Percentiles rank a stretch among this genome's conserved stretches.
Evolutionary conservation across 2,797 vertebrate species (phyloP).

Genomic region (Eutrigla gurnardus): DNA sequence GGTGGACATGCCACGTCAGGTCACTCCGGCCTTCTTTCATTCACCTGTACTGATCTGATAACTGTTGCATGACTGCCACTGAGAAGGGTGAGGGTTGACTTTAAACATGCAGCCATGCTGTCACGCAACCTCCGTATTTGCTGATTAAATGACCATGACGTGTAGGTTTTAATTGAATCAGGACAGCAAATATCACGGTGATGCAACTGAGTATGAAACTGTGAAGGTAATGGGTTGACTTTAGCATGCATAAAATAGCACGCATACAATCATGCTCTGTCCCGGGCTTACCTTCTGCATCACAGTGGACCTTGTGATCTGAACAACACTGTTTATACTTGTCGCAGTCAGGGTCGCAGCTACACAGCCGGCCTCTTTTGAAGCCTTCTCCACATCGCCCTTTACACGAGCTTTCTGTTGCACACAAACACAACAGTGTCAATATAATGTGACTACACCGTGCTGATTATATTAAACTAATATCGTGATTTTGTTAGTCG

Average conservation of each 20-base stretch:
- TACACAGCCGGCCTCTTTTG: slow-evolving; percentile 87
- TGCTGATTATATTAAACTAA: neutral
- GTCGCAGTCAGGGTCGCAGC: slow-evolving; percentile 88
- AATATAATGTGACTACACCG: neutral
- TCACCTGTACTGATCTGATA: neutral
- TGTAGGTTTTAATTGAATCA: neutral
- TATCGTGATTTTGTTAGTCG: neutral
- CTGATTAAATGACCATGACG: neutral
- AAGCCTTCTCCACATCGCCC: slow-evolving; percentile 93
- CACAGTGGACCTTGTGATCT: slow-evolving; percentile 84
- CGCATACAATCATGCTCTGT: slow-evolving; percentile 13
- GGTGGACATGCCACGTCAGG: slow-evolving; percentile 21
- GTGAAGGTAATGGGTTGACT: neutral
- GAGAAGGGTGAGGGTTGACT: slow-evolving; percentile 4
- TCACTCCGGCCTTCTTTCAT: slow-evolving; percentile 8
- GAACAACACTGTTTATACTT: slow-evolving; percentile 90
- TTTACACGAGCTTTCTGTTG: slow-evolving; percentile 88
- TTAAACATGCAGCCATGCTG: slow-evolving; percentile 38
- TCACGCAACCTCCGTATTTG: slow-evolving; percentile 5
- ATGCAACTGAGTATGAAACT: neutral
- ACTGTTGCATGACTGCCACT: neutral
- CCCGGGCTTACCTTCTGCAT: slow-evolving; percentile 79
- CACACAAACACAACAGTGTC: slow-evolving; percentile 45
- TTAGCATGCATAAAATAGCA: slow-evolving; percentile 20
- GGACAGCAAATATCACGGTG: neutral